A percentile compares a stretch with the other conserved stretches of the same genome.
These are phyloP conservation scores for Phrynocephalus vlangalii DNA, from an alignment of 2,797 vertebrate genomes.

Conservation along the genomic window DNA sequence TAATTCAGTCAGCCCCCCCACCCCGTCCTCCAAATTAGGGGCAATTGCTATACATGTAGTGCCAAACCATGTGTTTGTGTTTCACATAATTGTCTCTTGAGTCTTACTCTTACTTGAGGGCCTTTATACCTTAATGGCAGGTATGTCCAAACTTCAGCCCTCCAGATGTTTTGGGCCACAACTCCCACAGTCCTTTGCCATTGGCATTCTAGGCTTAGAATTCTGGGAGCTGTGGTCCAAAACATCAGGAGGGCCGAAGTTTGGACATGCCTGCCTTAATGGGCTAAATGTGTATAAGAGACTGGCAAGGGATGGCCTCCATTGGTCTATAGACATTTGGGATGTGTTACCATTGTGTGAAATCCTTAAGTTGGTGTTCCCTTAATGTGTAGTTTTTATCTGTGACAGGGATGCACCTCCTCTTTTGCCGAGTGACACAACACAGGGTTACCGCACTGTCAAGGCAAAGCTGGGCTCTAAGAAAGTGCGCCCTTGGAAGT, in stretches of 20 bases:
- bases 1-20: background rate
- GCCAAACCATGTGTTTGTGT: background rate
- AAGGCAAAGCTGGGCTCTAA: conserved; percentile 98
- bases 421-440: conserved; percentile 94
- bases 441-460: conserved; percentile 97
- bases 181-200: no score
- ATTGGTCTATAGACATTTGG: background rate
- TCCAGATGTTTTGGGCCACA: no score
- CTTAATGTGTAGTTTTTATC: conserved; percentile 30
- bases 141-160: background rate
- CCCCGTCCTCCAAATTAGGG: background rate
- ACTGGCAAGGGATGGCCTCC: background rate
- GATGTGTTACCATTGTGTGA: background rate
- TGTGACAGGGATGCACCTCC: conserved; percentile 92
- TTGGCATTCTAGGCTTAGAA: no score
- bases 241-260: background rate
- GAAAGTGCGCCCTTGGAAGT: conserved; percentile 98
- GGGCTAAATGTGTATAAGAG: background rate
- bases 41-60: background rate
- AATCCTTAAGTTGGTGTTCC: background rate
- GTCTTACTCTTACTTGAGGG: background rate
- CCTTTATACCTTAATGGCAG: background rate
- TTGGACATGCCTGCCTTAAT: background rate
- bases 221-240: no score
- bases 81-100: background rate